Conservation (phyloP, 2,113 vertebrate species). For the Malaclemys terrapin region DNA sequence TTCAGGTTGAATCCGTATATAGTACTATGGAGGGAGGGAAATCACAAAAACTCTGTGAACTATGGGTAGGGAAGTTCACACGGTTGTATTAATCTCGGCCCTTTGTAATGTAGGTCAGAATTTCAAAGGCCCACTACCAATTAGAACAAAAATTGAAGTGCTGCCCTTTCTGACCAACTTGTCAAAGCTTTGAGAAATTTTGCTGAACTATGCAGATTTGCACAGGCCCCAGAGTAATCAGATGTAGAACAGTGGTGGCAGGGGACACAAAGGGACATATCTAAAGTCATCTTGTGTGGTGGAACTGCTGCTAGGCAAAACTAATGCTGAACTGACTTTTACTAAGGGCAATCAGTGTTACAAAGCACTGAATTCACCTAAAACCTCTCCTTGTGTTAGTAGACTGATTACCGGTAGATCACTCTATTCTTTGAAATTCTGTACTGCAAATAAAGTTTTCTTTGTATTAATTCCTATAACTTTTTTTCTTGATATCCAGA, state of each 20-base stretch:
- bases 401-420: background rate
- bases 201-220: constrained; percentile 37
- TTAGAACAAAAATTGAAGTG: constrained; percentile 31
- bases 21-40: background rate
- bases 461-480: background rate
- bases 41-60: background rate
- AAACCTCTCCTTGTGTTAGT: background rate
- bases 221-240: background rate
- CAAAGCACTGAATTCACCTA: constrained; percentile 8
- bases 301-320: constrained; percentile 25
- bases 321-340: background rate
- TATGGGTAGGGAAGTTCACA: background rate
- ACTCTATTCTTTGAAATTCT: background rate
- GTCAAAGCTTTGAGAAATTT: constrained; percentile 42
- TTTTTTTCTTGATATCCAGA: background rate
- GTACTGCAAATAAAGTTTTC: background rate
- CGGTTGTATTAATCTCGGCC: background rate
- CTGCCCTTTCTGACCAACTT: constrained; percentile 35
- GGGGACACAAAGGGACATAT: background rate
- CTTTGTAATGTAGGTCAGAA: constrained; percentile 9
- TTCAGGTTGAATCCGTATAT: background rate
- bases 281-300: background rate
- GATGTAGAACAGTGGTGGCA: constrained; percentile 22
- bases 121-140: background rate
- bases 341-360: constrained; percentile 11